phyloP scores from a whole-genome alignment of 2,113 vertebrate species.

The Oreotrochilus melanogaster region DNA sequence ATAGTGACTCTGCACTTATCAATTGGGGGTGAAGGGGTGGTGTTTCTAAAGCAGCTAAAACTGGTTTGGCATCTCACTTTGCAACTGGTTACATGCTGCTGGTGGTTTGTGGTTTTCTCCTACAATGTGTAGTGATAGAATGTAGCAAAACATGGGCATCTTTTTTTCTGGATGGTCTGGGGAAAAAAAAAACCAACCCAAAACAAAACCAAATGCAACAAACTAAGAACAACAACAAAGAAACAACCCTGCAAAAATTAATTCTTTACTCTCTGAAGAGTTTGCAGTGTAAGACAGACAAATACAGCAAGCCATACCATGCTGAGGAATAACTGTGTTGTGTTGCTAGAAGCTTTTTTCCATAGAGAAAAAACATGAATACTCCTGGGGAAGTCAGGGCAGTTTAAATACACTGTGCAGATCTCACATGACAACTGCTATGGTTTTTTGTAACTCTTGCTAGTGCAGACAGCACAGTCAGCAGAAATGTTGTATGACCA shows the following conservation, averaged over 20 bases:
- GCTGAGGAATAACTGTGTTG: background rate
- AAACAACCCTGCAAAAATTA: background rate
- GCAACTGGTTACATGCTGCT: background rate
- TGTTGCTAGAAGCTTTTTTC: background rate
- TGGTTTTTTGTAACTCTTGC: background rate
- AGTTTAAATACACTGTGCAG: background rate
- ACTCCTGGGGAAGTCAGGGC: background rate
- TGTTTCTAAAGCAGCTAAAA: background rate
- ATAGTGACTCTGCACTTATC: constrained; percentile 36
- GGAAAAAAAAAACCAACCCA: background rate
- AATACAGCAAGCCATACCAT: background rate
- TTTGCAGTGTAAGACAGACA: background rate
- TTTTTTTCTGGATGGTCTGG: background rate
- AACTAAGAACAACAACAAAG: too few species aligned
- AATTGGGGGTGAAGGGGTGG: too few species aligned
- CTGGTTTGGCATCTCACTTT: background rate
- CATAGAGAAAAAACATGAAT: background rate
- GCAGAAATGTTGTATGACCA: background rate
- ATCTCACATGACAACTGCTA: background rate
- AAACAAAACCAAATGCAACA: too few species aligned
- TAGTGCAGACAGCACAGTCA: background rate
- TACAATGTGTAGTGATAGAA: background rate
- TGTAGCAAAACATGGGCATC: background rate
- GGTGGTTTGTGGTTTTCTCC: background rate
- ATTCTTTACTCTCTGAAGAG: background rate